Base-by-base conservation (phyloP, 2,888 invertebrate genomes). In the Dryobotodes eremita region DNA sequence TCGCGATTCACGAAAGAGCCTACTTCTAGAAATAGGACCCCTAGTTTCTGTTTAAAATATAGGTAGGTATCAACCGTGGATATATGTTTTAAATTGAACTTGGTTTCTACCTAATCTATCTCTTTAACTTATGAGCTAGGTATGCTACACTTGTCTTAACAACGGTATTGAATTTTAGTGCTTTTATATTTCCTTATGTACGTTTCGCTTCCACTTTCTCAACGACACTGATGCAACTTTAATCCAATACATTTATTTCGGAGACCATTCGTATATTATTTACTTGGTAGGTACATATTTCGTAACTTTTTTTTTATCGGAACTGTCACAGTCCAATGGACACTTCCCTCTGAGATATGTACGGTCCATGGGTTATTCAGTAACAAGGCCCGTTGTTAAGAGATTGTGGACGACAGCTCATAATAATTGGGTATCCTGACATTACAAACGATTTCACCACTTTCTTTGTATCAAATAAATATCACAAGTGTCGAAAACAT, bases 391-490 rank as follows among this genome's bases (percentile, higher is more conserved):
- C 72, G 75, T 80, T 81, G 81, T 79, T 70, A 83, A 78, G 68
- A 80, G 71, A 66, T 78, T 75, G 81, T 82, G 64, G 79, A 80
- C 61, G 68, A 79, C 81, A 82, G 61, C 50, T 84, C 77, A 74
- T 82, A 82, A 89, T 88, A 88, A 88, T 87, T 88, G 84, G 79
- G 76, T 73, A 71, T 78, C 68, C 75, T 66, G 71, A 75, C 74
- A 77, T 76, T 79, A 79, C 80, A 77, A 55, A 75, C 79, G 79
- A 81, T 83, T 89, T 89, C 88, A 86, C 89, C 80, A 87, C 73
- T 89, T 81, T 86, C 86, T 69, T 82, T 85, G 74, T 80, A 88
- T 85, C 84, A 77, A 81, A 88, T 74, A 76, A 80, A 79, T 74
- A 84, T 48, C 61, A 71, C 68, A 70, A 77, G 75, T 72, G 23